Conservation (phyloP, 2,888 invertebrate species). For the Prosapia bicincta region DNA sequence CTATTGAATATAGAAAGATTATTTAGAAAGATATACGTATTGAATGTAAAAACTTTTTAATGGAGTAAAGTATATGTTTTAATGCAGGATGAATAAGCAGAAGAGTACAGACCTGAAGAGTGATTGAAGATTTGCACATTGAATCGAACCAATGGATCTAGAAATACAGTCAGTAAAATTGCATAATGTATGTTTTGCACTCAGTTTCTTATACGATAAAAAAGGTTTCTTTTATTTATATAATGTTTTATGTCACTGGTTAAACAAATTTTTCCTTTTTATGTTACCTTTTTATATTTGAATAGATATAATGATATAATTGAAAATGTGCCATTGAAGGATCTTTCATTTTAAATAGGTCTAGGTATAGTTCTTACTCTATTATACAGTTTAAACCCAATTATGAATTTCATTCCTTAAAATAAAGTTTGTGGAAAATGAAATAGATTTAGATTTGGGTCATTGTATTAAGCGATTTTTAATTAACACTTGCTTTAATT, state of each 20-base stretch:
- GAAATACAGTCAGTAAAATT: background rate
- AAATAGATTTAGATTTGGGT: background rate
- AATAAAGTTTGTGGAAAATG: background rate
- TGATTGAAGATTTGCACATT: background rate
- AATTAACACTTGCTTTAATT: background rate
- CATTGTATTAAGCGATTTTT: background rate
- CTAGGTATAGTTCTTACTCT: background rate
- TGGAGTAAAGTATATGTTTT: background rate
- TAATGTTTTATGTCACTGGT: background rate
- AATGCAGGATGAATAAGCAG: background rate
- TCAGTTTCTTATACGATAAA: background rate
- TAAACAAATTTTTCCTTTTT: background rate
- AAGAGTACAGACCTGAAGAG: too few relatives aligned
- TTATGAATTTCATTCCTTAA: background rate
- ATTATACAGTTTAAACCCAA: background rate
- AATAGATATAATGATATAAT: background rate
- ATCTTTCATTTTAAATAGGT: background rate
- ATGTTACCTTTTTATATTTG: background rate
- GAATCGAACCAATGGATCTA: background rate
- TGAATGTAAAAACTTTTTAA: too few relatives aligned
- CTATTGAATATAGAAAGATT: too few relatives aligned
- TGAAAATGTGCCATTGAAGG: background rate
- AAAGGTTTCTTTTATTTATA: background rate
- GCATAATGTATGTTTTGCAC: background rate
- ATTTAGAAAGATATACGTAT: too few relatives aligned